Evolutionary conservation across 2,888 invertebrate species (phyloP).

Genomic region (Lysandra coridon): DNA sequence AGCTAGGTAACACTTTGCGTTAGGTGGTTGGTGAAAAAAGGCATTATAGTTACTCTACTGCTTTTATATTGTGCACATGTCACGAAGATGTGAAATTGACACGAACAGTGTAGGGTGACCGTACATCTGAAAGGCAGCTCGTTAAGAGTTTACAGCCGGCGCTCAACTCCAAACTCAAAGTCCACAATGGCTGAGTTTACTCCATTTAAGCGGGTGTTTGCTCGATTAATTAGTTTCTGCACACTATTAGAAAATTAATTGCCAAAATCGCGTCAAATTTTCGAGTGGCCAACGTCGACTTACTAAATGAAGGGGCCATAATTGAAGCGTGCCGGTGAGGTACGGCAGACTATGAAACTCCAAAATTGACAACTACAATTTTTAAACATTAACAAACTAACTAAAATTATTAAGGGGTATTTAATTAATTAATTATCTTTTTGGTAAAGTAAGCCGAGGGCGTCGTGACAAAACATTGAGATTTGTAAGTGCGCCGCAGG

Average conservation of each 20-base stretch:
- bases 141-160: neutral
- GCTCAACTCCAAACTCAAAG: neutral
- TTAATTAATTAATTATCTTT: too few species aligned
- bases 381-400: too few species aligned
- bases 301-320: neutral
- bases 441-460: too few species aligned
- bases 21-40: neutral
- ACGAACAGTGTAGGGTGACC: neutral
- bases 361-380: neutral
- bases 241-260: constrained; percentile 3
- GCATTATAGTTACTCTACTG: neutral
- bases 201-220: constrained; percentile 2
- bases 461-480: too few species aligned
- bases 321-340: neutral
- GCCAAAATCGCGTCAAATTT: neutral
- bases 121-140: neutral
- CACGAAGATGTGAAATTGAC: neutral
- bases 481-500: too few species aligned
- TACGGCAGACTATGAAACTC: neutral
- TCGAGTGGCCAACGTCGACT: neutral
- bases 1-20: too few species aligned
- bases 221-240: constrained; percentile 17
- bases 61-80: neutral
- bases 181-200: constrained; percentile 7
- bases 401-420: too few species aligned